Evolutionary conservation across 2,888 invertebrate species (phyloP).

Genomic region (Hydriomena furcata): DNA sequence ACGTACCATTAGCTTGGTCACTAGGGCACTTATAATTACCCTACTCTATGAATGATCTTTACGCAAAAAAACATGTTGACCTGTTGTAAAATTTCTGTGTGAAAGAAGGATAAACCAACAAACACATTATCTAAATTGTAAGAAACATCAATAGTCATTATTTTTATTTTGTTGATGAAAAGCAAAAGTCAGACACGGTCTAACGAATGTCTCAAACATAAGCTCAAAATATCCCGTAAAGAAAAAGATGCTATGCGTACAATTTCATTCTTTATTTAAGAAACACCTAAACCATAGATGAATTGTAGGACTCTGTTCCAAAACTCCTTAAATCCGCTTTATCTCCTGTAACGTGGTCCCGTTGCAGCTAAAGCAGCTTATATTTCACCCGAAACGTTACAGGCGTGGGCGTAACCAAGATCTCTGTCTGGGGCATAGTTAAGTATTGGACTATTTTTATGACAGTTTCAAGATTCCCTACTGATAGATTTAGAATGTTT

Average conservation of each 20-base stretch:
- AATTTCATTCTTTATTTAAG: conserved; percentile 10
- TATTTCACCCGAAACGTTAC: conserved; percentile 31
- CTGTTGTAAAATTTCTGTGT: not conserved
- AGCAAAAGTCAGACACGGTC: no score
- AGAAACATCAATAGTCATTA: no score
- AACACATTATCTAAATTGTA: no score
- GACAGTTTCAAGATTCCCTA: not conserved
- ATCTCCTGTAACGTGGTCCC: conserved; percentile 27
- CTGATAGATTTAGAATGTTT: no score
- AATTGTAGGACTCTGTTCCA: conserved; percentile 18
- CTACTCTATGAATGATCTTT: no score
- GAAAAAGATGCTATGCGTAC: conserved; percentile 2
- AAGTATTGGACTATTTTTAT: not conserved
- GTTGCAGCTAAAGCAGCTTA: conserved; percentile 27
- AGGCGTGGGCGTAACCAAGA: conserved; percentile 16
- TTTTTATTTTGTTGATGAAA: no score
- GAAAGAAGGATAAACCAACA: no score
- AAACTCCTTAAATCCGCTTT: conserved; percentile 27
- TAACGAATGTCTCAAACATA: no score
- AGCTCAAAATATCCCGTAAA: no score
- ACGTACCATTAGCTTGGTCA: no score
- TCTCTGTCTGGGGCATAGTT: conserved; percentile 4
- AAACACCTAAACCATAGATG: conserved; percentile 20
- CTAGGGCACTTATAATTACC: no score
- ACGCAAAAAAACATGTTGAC: no score